Percentiles rank a stretch among this genome's conserved stretches.
Evolutionary conservation across 30 jellyfish, hydroid and myxozoan genomes (phyloP).

Genomic region (Mastigias papua): DNA sequence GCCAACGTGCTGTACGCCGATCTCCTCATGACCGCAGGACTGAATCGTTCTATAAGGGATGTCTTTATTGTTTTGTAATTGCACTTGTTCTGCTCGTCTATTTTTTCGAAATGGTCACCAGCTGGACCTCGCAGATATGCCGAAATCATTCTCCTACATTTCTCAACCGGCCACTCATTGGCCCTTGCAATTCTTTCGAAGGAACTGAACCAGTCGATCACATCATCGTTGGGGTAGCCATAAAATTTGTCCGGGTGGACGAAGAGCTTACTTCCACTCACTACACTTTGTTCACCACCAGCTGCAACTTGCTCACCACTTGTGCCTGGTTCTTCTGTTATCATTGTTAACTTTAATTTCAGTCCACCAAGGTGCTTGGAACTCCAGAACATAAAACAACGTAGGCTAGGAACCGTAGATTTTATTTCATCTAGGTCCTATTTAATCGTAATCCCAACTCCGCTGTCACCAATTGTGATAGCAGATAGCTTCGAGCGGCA

Average conservation of each 20-base stretch:
- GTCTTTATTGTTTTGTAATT: neutral
- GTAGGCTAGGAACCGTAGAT: constrained; percentile 36
- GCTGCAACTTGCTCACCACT: neutral
- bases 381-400: constrained; percentile 8
- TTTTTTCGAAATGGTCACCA: too few species aligned
- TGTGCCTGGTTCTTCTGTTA: neutral
- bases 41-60: constrained; percentile 39
- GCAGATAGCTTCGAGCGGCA: neutral
- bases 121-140: constrained; percentile 14
- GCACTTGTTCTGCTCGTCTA: neutral
- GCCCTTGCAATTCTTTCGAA: constrained; percentile 10
- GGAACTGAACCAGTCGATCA: constrained; percentile 14
- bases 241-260: neutral
- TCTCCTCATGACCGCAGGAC: constrained; percentile 55
- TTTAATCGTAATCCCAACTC: constrained; percentile 43
- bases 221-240: constrained; percentile 21
- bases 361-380: neutral
- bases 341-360: constrained; percentile 1
- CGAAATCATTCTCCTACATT: neutral
- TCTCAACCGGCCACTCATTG: constrained; percentile 44
- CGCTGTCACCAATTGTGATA: constrained; percentile 54
- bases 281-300: too few species aligned
- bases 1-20: constrained; percentile 55
- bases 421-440: constrained; percentile 56
- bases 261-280: too few species aligned